phyloP scores from a whole-genome alignment of 2,888 invertebrate species.

The Heteropelma amictum region DNA sequence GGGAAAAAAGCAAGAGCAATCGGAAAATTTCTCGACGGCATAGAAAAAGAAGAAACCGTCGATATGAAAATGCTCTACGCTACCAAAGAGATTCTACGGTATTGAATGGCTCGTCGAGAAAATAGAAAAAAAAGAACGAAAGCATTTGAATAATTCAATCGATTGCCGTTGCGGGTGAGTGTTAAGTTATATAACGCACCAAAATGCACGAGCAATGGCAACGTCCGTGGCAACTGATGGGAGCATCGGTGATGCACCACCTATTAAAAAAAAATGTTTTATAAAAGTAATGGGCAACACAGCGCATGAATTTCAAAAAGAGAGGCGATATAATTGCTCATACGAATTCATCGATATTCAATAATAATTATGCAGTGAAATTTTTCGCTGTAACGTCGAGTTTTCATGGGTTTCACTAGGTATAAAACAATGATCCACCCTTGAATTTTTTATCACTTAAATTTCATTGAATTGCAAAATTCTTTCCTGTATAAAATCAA shows the following conservation, averaged over 20 bases:
- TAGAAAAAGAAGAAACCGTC: slow-evolving; percentile 39
- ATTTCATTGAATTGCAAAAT: too few relatives aligned
- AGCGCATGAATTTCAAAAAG: slow-evolving; percentile 1
- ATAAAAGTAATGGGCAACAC: background rate
- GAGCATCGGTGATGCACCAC: background rate
- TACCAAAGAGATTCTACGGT: slow-evolving; percentile 14
- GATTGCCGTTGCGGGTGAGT: slow-evolving; percentile 62
- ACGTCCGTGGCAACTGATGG: slow-evolving; percentile 44
- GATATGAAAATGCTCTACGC: slow-evolving; percentile 44
- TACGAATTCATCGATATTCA: background rate
- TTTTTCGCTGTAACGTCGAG: background rate
- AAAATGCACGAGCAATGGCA: too few relatives aligned
- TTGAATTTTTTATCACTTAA: too few relatives aligned
- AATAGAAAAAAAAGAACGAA: slow-evolving; percentile 18
- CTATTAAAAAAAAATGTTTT: background rate
- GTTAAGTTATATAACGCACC: slow-evolving; percentile 72
- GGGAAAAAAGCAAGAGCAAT: slow-evolving; percentile 11
- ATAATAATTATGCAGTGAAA: background rate
- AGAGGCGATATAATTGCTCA: too few relatives aligned
- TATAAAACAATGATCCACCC: too few relatives aligned
- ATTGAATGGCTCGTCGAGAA: slow-evolving; percentile 12
- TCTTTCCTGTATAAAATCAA: too few relatives aligned
- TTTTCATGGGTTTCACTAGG: too few relatives aligned
- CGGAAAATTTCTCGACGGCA: background rate
- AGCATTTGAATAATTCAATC: slow-evolving; percentile 73